Evolutionary conservation across 2,888 invertebrate genomes (phyloP).

Genomic region (Caenorhabditis angaria): DNA sequence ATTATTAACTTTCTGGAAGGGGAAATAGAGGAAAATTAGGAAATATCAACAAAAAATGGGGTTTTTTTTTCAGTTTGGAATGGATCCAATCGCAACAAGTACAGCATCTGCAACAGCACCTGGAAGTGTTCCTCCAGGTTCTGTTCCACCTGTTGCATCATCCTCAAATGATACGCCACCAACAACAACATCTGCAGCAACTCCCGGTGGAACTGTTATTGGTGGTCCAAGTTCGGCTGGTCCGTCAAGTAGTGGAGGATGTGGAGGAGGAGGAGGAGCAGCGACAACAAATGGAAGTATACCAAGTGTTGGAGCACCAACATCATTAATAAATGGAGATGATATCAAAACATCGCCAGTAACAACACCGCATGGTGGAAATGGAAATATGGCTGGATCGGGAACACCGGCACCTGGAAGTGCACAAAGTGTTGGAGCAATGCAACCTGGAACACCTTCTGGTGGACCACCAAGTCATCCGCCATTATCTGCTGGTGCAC

Average conservation of each 20-base stretch:
- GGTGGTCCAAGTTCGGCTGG: background rate
- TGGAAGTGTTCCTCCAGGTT: background rate
- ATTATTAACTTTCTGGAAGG: background rate
- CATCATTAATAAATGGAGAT: constrained; percentile 37
- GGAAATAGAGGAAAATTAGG: background rate
- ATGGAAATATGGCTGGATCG: constrained; percentile 20
- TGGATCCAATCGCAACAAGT: background rate
- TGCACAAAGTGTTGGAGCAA: constrained; percentile 31
- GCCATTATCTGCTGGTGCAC: constrained; percentile 24
- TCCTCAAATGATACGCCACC: background rate
- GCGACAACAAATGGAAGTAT: background rate
- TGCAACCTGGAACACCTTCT: constrained; percentile 19
- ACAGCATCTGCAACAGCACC: background rate
- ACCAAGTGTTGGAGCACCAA: constrained; percentile 10
- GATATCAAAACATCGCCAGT: constrained; percentile 64
- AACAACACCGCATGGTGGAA: constrained; percentile 44
- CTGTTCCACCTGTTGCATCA: constrained; percentile 1
- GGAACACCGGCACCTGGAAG: constrained; percentile 57
- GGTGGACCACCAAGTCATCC: constrained; percentile 22
- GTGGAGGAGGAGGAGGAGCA: background rate
- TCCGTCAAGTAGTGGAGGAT: background rate
- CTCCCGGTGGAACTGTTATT: background rate
- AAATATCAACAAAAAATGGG: background rate
- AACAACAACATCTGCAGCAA: background rate
- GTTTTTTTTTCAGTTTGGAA: constrained; percentile 1